A percentile compares a stretch with the other conserved stretches of the same genome.
These are phyloP conservation scores for Ischnus inquisitorius DNA, from an alignment of 2,888 invertebrate genomes.

Conservation along the genomic window DNA sequence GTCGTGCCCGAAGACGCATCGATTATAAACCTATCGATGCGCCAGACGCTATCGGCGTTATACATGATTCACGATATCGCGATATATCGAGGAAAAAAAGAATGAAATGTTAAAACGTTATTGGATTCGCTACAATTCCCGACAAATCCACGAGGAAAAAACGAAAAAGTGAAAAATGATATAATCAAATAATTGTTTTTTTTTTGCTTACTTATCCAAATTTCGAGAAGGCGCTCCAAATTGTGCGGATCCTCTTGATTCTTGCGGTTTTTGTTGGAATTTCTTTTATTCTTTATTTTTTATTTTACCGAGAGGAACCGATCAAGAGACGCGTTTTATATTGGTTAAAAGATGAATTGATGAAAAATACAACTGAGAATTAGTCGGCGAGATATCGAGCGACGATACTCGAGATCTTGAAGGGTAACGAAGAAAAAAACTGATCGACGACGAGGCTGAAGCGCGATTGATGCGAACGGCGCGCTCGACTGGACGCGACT, in stretches of 20 bases:
- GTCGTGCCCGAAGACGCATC: neutral
- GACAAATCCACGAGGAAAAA: neutral
- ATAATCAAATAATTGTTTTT: neutral
- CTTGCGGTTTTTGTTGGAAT: neutral
- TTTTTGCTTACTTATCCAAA: constrained; percentile 38
- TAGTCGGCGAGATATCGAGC: neutral
- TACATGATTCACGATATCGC: neutral
- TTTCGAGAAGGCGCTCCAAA: neutral
- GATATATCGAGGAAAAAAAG: neutral
- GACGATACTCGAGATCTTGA: constrained; percentile 3
- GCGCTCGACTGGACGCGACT: constrained; percentile 81
- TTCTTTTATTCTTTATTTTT: neutral
- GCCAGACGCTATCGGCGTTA: neutral
- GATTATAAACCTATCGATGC: neutral
- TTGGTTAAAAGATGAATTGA: neutral
- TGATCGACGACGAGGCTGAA: constrained; percentile 5
- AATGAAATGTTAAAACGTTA: neutral
- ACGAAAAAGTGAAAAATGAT: neutral
- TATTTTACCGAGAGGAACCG: neutral
- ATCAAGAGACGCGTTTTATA: neutral
- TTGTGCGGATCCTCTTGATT: constrained; percentile 12
- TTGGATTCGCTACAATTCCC: neutral
- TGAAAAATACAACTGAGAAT: neutral
- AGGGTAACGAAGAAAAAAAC: constrained; percentile 15
- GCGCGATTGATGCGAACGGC: constrained; percentile 71